A percentile compares a stretch with the other conserved stretches of the same genome.
phyloP scores from a whole-genome alignment of 2,113 vertebrate genomes.

The Corythaeola cristata region DNA sequence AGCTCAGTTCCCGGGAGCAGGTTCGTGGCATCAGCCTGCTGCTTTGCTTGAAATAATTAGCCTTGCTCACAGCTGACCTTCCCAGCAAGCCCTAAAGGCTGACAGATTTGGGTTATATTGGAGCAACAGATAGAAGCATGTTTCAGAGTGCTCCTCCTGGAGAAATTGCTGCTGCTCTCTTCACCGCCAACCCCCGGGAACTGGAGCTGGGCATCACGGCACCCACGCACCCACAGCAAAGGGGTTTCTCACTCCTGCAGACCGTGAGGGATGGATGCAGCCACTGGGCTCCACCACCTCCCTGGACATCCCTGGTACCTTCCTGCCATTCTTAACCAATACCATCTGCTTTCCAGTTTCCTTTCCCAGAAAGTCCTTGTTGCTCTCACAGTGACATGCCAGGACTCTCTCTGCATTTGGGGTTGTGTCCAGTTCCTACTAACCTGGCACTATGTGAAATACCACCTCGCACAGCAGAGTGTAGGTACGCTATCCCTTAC shows the following conservation, averaged over 20 bases:
- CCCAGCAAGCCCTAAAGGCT: slow-evolving; percentile 44
- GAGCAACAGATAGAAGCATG: not conserved
- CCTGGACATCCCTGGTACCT: not conserved
- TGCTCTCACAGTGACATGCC: not conserved
- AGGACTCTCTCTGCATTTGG: not conserved
- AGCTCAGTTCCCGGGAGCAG: not conserved
- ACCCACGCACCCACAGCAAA: not conserved
- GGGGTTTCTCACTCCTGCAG: not conserved
- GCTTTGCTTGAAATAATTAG: slow-evolving; percentile 60
- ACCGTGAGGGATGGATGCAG: fast-evolving
- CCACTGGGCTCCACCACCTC: not conserved
- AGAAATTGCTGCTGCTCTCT: not conserved
- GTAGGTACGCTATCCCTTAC: not conserved
- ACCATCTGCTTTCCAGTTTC: slow-evolving; percentile 16
- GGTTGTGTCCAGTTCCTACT: not conserved
- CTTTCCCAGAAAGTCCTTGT: not conserved
- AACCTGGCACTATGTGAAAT: not conserved
- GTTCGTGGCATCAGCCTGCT: slow-evolving; percentile 37
- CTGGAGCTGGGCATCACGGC: fast-evolving
- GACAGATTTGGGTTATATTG: slow-evolving; percentile 10
- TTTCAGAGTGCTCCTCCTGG: not conserved
- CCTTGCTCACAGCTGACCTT: slow-evolving; percentile 31
- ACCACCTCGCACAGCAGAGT: not conserved
- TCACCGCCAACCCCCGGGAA: not conserved
- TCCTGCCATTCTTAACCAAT: not conserved